Evolutionary conservation across 2,113 vertebrate genomes (phyloP).

Genomic region (Colaptes auratus): DNA sequence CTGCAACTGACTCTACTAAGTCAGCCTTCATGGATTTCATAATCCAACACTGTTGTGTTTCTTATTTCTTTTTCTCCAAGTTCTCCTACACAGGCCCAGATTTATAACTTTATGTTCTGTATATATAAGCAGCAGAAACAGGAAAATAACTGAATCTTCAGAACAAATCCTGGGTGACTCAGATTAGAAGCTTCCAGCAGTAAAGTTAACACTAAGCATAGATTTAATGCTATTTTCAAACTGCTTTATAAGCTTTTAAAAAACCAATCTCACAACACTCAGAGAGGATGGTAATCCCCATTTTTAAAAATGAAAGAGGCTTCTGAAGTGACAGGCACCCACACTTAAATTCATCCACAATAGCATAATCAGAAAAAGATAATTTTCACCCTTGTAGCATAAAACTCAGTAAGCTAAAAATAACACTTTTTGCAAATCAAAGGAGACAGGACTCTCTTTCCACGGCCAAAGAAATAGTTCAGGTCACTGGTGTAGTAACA

Average conservation of each 20-base stretch:
- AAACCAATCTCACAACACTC: accelerated
- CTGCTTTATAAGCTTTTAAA: not conserved
- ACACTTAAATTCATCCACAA: not conserved
- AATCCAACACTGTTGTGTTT: not conserved
- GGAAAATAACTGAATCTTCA: conserved; percentile 61
- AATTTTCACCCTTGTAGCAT: not conserved
- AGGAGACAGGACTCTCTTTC: not conserved
- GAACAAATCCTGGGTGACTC: conserved; percentile 49
- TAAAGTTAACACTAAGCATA: not conserved
- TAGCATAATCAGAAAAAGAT: not conserved
- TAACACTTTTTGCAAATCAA: not conserved
- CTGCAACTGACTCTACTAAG: not conserved
- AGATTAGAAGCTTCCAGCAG: conserved; percentile 23
- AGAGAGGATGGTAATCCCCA: not conserved
- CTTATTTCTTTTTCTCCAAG: conserved; percentile 57
- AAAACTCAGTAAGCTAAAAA: not conserved
- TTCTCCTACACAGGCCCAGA: conserved; percentile 58
- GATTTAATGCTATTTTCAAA: conserved; percentile 26
- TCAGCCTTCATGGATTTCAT: not conserved
- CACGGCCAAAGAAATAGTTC: not conserved
- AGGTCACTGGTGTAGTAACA: not conserved
- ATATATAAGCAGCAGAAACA: conserved; percentile 56
- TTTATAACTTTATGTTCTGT: conserved; percentile 54
- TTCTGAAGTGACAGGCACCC: not conserved
- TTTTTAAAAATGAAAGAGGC: not conserved